Conservation (phyloP, 2,797 vertebrate species). For the Rhynchonycteris naso region DNA sequence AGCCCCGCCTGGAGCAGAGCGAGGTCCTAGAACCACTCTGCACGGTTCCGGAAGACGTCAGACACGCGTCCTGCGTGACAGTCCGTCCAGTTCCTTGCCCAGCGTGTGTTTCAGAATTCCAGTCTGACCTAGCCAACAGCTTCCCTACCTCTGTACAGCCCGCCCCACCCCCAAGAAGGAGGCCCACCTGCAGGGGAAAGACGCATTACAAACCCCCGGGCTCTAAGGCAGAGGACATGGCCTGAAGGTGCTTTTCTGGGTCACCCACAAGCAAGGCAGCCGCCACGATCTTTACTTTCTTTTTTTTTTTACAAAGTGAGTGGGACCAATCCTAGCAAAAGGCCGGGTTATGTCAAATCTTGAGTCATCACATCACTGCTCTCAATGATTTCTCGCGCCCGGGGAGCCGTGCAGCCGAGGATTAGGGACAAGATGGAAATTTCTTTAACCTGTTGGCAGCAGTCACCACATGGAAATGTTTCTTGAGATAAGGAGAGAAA, state of each 20-base stretch:
- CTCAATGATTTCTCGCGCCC: background rate
- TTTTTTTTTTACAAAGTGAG: background rate
- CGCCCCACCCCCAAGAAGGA: too few species aligned
- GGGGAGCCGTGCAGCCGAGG: constrained; percentile 28
- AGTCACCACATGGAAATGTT: constrained; percentile 92
- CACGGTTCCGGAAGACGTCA: too few species aligned
- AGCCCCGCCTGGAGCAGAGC: background rate
- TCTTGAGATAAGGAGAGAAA: constrained; percentile 84
- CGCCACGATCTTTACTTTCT: background rate
- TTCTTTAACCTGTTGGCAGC: constrained; percentile 92
- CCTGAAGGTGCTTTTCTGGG: too few species aligned
- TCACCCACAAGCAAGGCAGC: background rate
- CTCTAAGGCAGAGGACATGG: too few species aligned
- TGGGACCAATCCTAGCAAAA: background rate
- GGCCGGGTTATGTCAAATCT: background rate
- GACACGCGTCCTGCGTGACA: too few species aligned
- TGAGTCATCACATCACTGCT: constrained; percentile 53
- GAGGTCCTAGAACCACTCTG: background rate
- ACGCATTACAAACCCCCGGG: background rate
- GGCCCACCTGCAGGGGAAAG: background rate
- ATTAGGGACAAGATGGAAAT: constrained; percentile 84
- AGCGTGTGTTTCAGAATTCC: too few species aligned
- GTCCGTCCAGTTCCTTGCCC: too few species aligned
- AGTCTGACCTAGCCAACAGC: background rate
- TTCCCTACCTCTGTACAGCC: background rate